Base-by-base conservation (phyloP, 2,888 invertebrate species). In the Neelides folsomi region DNA sequence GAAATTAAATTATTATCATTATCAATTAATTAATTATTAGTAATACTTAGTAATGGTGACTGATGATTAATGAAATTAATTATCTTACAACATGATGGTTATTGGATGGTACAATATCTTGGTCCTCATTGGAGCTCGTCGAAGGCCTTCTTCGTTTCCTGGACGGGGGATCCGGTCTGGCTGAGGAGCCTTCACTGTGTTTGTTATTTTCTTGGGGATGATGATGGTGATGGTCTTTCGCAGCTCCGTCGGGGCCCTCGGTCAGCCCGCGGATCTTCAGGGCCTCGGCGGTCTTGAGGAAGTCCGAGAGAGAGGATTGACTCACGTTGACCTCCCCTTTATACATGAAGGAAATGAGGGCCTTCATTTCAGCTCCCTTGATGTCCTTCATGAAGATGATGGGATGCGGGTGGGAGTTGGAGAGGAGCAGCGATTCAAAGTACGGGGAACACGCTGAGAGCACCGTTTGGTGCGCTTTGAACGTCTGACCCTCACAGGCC, bases 311-410 rank as follows among this genome's bases (percentile, higher is more conserved):
- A 72, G 89, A 87, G 64, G 89, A 88, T 71, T 90, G 88, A 52
- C 85, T 84, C 57, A 92, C 90, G 73, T 90, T 90, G 65, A 92
- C 63, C 51, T 70, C 69, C 69, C 84, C 85, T 76, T 86, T 86
- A 76, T 92, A 90, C 88, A 90, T 89, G 73, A 88, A 90, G 75
- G 86, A 86, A 71, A 88, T 77, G 70, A 88, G 76, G 64, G 53
- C 49, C 73, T 85, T 86, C 79, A 88, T 86, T 75, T 88, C 87
- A 70, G 81, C 81, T 71, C 81, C 83, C 75, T 85, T 80, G 70
- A 89, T 87, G 81, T 88, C 88, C 79, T 86, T 87, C 70, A 89
- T 79, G 74, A 87, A 87, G 74, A 89, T 87, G 71, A 89, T 88
- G 56, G 87, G 88, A 75, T 88, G 88, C 68, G 87, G 87, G 75